Conservation (phyloP, 2,888 invertebrate species). For the Mycogona germanica region DNA sequence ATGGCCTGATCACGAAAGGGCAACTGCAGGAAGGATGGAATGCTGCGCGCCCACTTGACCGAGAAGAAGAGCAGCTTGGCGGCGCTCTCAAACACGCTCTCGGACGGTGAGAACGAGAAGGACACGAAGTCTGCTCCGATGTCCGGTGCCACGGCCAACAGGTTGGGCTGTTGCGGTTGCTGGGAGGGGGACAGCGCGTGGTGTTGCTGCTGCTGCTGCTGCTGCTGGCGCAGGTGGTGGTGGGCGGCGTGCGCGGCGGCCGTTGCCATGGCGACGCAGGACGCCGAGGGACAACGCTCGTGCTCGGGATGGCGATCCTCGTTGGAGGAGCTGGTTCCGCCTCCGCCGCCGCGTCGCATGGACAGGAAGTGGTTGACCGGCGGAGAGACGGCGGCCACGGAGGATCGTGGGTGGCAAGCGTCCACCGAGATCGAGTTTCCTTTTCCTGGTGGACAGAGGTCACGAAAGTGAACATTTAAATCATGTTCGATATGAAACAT, state of each 20-base stretch:
- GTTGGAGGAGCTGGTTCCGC: conserved; percentile 63
- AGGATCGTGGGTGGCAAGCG: too few relatives aligned
- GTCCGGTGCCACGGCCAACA: background rate
- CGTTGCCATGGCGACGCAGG: conserved; percentile 20
- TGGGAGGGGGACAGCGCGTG: conserved; percentile 35
- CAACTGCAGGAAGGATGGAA: conserved; percentile 59
- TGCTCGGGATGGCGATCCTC: conserved; percentile 38
- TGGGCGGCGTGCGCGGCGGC: conserved; percentile 3
- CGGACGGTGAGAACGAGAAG: conserved; percentile 39
- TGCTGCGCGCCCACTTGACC: conserved; percentile 66
- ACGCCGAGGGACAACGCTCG: conserved; percentile 7
- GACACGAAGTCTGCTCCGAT: conserved; percentile 7
- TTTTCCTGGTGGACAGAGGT: too few relatives aligned
- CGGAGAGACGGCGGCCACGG: too few relatives aligned
- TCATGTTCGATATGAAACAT: too few relatives aligned
- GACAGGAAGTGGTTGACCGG: too few relatives aligned
- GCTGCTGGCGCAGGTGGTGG: background rate
- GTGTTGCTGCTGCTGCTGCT: conserved; percentile 25
- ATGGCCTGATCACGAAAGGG: conserved; percentile 57
- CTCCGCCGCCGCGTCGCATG: conserved; percentile 45
- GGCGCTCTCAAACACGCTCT: conserved; percentile 46
- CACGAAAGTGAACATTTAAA: too few relatives aligned
- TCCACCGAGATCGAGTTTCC: too few relatives aligned
- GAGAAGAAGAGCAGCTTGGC: conserved; percentile 61
- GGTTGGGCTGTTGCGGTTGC: conserved; percentile 30